Evolutionary conservation across 2,113 vertebrate species (phyloP).

Genomic region (Montifringilla adamsi): DNA sequence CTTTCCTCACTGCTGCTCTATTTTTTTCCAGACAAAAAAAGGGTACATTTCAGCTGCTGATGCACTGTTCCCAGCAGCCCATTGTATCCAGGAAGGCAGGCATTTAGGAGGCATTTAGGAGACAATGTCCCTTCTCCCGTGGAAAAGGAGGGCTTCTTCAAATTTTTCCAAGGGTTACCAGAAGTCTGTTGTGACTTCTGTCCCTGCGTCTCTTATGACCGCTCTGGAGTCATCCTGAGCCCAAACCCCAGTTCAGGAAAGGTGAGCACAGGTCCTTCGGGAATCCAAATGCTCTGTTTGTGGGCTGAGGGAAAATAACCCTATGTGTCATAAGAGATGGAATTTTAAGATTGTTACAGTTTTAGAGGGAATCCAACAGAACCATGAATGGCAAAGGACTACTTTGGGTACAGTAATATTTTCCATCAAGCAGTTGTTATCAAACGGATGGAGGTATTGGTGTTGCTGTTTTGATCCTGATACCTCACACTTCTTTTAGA

Average conservation of each 20-base stretch:
- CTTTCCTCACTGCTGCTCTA: neutral
- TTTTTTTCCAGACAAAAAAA: neutral
- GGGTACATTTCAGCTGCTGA: neutral
- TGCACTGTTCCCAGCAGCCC: neutral
- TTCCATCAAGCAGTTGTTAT: neutral
- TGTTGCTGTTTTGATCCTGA: neutral
- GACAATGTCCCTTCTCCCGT: neutral
- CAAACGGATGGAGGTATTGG: neutral
- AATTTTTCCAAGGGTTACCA: neutral
- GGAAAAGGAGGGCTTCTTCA: neutral
- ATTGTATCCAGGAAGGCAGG: neutral
- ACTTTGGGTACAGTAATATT: neutral
- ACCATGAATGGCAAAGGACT: neutral
- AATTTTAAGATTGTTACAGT: neutral
- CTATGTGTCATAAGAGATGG: neutral
- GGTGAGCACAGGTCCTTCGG: neutral
- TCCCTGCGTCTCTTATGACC: neutral
- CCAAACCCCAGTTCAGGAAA: neutral
- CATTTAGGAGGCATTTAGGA: neutral
- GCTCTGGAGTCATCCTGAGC: neutral
- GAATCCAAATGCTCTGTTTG: neutral
- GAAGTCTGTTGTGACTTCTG: neutral
- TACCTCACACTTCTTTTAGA: neutral
- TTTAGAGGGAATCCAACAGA: neutral
- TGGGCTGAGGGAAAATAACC: neutral